phyloP scores from a whole-genome alignment of 2,113 vertebrate species.

The Mormoops blainvillei region DNA sequence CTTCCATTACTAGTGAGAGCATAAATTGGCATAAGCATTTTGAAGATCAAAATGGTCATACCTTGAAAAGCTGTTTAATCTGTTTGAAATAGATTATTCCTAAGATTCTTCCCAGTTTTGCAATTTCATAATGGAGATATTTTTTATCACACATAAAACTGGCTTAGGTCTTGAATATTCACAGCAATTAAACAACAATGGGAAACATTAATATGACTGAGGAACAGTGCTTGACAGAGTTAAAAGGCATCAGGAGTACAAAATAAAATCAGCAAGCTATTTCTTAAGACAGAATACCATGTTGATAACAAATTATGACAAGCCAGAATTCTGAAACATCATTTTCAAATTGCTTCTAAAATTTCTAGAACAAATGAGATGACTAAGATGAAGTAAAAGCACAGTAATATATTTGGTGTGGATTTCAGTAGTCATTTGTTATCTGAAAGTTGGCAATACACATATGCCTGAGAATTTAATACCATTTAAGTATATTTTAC shows the following conservation, averaged over 20 bases:
- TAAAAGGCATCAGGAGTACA: background rate
- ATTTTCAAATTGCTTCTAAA: conserved; percentile 27
- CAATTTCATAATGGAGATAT: background rate
- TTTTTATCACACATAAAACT: background rate
- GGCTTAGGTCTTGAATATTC: background rate
- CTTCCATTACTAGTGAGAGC: background rate
- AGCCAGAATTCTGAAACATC: background rate
- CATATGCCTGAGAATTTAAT: background rate
- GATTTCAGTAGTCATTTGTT: background rate
- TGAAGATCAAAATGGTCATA: background rate
- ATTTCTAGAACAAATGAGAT: background rate
- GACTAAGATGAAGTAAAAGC: background rate
- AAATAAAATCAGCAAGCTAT: background rate
- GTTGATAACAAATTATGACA: background rate
- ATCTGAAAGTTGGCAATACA: background rate
- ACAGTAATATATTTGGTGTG: background rate
- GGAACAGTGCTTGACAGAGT: background rate
- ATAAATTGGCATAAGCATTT: background rate
- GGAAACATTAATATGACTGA: background rate
- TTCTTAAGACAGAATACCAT: background rate
- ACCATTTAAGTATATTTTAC: background rate
- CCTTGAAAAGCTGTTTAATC: background rate
- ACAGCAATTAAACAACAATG: background rate
- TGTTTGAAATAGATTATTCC: background rate
- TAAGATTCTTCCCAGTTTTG: background rate